Percentiles rank a stretch among this genome's conserved stretches.
Evolutionary conservation across 2,113 vertebrate genomes (phyloP).

Genomic region (Ursus arctos): DNA sequence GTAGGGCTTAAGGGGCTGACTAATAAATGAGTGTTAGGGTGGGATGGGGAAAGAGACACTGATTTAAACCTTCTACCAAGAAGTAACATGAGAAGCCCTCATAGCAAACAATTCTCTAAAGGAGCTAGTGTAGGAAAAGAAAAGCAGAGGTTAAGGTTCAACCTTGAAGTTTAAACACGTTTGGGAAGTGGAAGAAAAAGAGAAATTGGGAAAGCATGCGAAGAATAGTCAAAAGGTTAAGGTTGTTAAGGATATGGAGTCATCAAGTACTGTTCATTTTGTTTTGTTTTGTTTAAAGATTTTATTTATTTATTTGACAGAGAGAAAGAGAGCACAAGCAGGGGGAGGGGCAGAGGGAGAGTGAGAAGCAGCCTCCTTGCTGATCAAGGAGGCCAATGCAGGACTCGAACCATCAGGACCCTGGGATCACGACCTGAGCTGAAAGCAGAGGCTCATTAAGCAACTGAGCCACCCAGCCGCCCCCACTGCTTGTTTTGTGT

Average conservation of each 20-base stretch:
- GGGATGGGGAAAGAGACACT: background rate
- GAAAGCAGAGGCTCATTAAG: background rate
- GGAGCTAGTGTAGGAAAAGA: background rate
- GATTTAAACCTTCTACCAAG: background rate
- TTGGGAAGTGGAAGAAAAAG: background rate
- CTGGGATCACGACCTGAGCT: background rate
- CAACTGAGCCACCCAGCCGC: background rate
- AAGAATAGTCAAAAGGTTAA: constrained; percentile 7
- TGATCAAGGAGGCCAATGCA: background rate
- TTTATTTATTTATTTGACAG: background rate
- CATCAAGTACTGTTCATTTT: background rate
- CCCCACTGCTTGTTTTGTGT: background rate
- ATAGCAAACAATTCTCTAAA: background rate
- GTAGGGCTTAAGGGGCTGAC: background rate
- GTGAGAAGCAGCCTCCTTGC: background rate
- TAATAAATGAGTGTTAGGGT: background rate
- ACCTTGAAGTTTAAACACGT: background rate
- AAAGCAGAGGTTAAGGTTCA: background rate
- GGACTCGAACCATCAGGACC: background rate
- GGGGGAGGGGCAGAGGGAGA: background rate
- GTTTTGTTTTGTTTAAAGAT: background rate
- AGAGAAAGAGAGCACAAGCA: background rate
- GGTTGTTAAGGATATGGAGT: background rate
- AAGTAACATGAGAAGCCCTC: background rate
- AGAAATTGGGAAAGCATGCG: background rate